Percentiles rank a stretch among this genome's conserved stretches.
Conservation (phyloP, 1,140 invertebrate species). For the Drosophila littoralis region DNA sequence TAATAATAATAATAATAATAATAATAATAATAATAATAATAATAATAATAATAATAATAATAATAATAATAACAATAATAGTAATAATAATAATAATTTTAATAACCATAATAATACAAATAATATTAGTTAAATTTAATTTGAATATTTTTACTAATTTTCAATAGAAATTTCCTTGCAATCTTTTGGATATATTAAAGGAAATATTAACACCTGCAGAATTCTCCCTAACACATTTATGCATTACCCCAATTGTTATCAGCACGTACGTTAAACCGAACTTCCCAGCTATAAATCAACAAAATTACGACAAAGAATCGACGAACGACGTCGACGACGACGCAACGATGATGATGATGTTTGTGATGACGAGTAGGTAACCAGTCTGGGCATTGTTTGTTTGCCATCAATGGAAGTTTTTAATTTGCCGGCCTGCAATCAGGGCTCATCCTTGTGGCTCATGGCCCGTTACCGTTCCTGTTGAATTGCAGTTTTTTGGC, state of each 20-base stretch:
- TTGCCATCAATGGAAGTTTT: constrained; percentile 77
- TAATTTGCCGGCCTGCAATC: constrained; percentile 62
- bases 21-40: too few relatives aligned
- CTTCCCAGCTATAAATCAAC: constrained; percentile 30
- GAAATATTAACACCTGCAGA: too few relatives aligned
- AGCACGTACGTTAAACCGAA: constrained; percentile 46
- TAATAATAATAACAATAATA: too few relatives aligned
- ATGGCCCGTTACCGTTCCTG: constrained; percentile 10
- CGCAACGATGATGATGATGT: constrained; percentile 1
- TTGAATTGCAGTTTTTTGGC: constrained; percentile 72
- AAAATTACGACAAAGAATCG: constrained; percentile 73
- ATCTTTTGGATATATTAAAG: too few relatives aligned
- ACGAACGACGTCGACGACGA: constrained; percentile 29
- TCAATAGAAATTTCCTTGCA: too few relatives aligned
- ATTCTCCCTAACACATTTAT: not conserved
- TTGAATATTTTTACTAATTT: too few relatives aligned
- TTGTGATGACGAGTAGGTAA: constrained; percentile 3
- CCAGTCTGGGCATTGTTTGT: constrained; percentile 61
- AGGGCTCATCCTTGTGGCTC: constrained; percentile 11
- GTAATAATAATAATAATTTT: too few relatives aligned
- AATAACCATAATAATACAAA: too few relatives aligned
- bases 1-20: too few relatives aligned
- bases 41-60: too few relatives aligned
- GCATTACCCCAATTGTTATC: constrained; percentile 60
- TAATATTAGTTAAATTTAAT: too few relatives aligned